Evolutionary conservation across 2,797 vertebrate species (phyloP).

Genomic region (Graptemys geographica): DNA sequence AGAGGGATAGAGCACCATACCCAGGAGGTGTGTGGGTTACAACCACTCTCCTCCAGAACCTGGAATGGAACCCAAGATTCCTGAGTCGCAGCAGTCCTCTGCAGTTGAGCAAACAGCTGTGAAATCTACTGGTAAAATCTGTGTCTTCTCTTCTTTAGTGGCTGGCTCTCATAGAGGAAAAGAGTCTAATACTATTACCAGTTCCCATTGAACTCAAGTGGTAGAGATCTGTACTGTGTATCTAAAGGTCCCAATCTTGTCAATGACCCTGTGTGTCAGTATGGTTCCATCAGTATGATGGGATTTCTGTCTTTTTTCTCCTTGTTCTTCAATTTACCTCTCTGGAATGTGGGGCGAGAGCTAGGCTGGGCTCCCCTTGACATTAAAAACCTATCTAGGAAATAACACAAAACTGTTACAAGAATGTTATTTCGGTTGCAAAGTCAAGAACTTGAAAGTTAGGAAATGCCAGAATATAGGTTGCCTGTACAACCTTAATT

Average conservation of each 20-base stretch:
- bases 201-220: neutral
- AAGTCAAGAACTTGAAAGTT: neutral
- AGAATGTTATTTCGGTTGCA: neutral
- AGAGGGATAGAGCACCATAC: no score
- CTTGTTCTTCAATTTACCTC: neutral
- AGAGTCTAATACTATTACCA: neutral
- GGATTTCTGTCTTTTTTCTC: neutral
- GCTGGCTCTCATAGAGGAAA: neutral
- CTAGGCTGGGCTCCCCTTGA: accelerated
- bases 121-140: neutral
- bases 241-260: neutral
- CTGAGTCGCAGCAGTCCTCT: neutral
- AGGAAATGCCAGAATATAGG: neutral
- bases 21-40: neutral
- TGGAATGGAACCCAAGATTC: neutral
- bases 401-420: neutral
- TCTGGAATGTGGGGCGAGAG: neutral
- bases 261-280: neutral
- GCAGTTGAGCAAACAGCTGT: neutral
- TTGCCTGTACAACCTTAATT: neutral
- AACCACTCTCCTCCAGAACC: neutral
- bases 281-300: neutral
- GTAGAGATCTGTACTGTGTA: neutral
- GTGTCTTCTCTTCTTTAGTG: neutral
- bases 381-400: neutral